A percentile compares a stretch with the other conserved stretches of the same genome.
phyloP scores from a whole-genome alignment of 2,113 vertebrate species.

The Hydrochoerus hydrochaeris region DNA sequence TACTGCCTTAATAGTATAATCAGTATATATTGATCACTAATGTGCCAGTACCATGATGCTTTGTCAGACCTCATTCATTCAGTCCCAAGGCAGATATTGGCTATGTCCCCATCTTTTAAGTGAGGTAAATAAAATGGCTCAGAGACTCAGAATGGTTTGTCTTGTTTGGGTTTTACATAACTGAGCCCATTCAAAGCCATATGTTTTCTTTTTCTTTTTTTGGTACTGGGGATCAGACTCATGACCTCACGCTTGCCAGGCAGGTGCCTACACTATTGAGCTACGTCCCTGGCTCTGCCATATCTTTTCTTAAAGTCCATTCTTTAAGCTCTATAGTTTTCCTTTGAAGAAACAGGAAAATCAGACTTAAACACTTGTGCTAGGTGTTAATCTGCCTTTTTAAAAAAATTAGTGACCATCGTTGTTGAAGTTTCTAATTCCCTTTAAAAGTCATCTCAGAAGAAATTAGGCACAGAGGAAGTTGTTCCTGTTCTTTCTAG shows the following conservation, averaged over 20 bases:
- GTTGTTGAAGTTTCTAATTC: background rate
- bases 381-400: conserved; percentile 13
- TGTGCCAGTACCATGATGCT: background rate
- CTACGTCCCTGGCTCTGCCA: too few relatives aligned
- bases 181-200: background rate
- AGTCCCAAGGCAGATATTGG: background rate
- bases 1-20: background rate
- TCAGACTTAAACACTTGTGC: background rate
- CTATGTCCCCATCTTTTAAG: background rate
- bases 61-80: background rate
- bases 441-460: background rate
- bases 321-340: background rate
- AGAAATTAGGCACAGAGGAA: conserved; percentile 1
- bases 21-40: background rate
- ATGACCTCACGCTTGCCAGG: too few relatives aligned
- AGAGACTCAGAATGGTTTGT: background rate
- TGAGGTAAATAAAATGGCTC: background rate
- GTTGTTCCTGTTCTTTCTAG: background rate
- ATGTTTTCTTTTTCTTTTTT: background rate
- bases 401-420: background rate
- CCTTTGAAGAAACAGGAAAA: background rate
- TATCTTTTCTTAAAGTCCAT: background rate
- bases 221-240: too few relatives aligned
- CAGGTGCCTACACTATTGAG: too few relatives aligned
- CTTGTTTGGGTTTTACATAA: background rate